phyloP scores from a whole-genome alignment of 2,888 invertebrate genomes.

The Operophtera brumata region DNA sequence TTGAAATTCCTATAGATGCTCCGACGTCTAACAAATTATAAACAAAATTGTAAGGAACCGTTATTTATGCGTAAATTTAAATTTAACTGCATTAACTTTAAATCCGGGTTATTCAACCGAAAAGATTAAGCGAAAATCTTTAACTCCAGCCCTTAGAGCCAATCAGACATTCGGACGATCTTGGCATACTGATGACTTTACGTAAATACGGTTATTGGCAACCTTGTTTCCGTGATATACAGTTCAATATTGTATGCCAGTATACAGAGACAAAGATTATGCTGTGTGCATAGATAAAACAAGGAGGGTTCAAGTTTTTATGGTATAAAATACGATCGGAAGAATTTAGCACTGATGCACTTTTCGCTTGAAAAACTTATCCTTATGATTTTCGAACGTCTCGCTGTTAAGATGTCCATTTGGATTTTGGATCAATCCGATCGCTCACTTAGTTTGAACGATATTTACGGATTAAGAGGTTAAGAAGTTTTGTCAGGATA shows the following conservation, averaged over 20 bases:
- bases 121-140: conserved; percentile 67
- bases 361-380: background rate
- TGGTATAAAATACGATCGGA: conserved; percentile 3
- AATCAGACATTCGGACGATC: conserved; percentile 62
- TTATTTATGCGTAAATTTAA: conserved; percentile 32
- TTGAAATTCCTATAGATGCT: too few species aligned
- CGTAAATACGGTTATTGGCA: conserved; percentile 16
- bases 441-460: too few species aligned
- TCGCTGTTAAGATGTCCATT: too few species aligned
- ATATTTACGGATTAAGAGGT: too few species aligned
- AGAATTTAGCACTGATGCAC: background rate
- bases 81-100: conserved; percentile 56
- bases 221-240: conserved; percentile 19
- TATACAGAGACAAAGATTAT: conserved; percentile 26
- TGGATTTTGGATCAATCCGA: too few species aligned
- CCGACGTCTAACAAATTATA: too few species aligned
- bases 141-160: conserved; percentile 55
- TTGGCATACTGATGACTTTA: conserved; percentile 62
- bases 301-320: conserved; percentile 10
- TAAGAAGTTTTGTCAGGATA: too few species aligned
- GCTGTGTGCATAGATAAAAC: conserved; percentile 20
- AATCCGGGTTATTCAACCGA: conserved; percentile 59
- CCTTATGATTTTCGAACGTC: too few species aligned
- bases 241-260: conserved; percentile 26
- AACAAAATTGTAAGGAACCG: conserved; percentile 1